Evolutionary conservation across 2,888 invertebrate species (phyloP), one percentile per base, ranked within the genome.

Genomic region (Eupeodes luniger): DNA sequence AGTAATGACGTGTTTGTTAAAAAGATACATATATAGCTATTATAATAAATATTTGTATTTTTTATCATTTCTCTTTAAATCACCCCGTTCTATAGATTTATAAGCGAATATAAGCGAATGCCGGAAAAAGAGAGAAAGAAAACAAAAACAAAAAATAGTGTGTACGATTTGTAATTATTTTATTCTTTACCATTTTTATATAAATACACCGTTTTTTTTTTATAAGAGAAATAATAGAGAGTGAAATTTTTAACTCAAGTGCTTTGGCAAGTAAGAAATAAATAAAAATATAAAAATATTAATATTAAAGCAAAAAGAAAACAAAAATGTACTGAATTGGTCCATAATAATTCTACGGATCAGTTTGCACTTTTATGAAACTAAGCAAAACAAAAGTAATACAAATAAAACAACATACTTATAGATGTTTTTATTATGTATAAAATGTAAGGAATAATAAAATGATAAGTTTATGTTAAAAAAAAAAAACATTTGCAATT

Each of bases 371-470:
- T 80, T 86, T 80, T 75, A 78, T 70, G 67, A 87, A 83, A 80
- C 44, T 76, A 75, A 78, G 74, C 49, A 83, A 80, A 51, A 84
- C 36, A 76, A 49, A 84, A 55, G 27, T 61, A 77, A 77, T 81
- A 64, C 72, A 87, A 57, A 66, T 69, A 81, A 85, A 88, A 78
- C 85, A 85, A 69, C 61, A 78, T 85, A 81, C 85, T 85, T 88
- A 88, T 88, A 88, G 75, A 88, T 88, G 88, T 88, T 88, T 88
- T 88, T 88, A 88, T 88, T 88, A 88, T 88, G 81, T 88, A 88
- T 81, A 88, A 81, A 78, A 51, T 88, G 78, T 87, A 87, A 87
- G 84, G 84, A 87, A 77, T 76, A 87, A 87, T 87, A 87, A 87
- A 87, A 87, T 53, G 86, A 87, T 80, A 87, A 84, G 80, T 80